phyloP scores from a whole-genome alignment of 1,140 invertebrate species.

The Littorina saxatilis region DNA sequence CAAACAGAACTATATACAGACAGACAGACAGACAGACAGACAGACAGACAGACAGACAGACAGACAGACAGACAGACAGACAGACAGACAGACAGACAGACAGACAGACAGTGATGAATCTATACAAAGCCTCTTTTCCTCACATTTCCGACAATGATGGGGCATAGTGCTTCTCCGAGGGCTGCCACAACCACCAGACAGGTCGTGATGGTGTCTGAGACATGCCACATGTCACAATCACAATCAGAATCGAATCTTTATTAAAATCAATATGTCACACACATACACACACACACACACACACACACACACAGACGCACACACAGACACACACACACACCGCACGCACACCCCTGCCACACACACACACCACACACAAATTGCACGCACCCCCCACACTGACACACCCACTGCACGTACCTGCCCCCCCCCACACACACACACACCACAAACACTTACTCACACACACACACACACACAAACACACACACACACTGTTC shows the following conservation, averaged over 20 bases:
- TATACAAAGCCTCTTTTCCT: slow-evolving; percentile 52
- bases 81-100: slow-evolving; percentile 27
- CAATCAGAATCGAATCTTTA: neutral
- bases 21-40: neutral
- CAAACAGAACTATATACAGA: neutral
- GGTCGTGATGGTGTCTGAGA: slow-evolving; percentile 75
- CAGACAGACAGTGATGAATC: slow-evolving; percentile 10
- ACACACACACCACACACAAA: too few species aligned
- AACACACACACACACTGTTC: neutral
- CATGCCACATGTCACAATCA: slow-evolving; percentile 14
- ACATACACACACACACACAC: slow-evolving; percentile 8
- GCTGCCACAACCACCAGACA: slow-evolving; percentile 75
- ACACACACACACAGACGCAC: slow-evolving; percentile 21
- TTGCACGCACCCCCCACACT: neutral
- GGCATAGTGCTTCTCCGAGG: slow-evolving; percentile 76
- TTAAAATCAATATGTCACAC: too few species aligned
- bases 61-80: slow-evolving; percentile 27
- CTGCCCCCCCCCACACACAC: neutral
- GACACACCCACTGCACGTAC: too few species aligned
- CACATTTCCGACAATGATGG: slow-evolving; percentile 77
- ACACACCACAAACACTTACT: too few species aligned
- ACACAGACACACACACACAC: slow-evolving; percentile 7
- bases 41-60: slow-evolving; percentile 12
- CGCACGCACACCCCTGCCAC: too few species aligned
- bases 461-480: neutral